Percentiles rank a stretch among this genome's conserved stretches.
phyloP scores from a whole-genome alignment of 2,888 invertebrate species.

The Myathropa florea region DNA sequence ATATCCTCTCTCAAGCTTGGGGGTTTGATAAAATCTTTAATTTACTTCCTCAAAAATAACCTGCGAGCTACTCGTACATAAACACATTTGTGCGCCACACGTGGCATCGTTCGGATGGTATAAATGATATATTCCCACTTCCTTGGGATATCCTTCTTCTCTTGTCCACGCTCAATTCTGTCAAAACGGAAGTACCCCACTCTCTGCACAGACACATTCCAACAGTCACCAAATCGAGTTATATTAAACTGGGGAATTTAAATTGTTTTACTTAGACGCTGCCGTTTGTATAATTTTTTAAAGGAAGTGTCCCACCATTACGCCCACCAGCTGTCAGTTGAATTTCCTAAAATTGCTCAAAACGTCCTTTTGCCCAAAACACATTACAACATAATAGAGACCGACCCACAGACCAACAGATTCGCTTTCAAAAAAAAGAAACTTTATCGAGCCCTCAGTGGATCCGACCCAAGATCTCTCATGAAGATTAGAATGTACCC shows the following conservation, averaged over 20 bases:
- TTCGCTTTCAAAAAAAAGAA: background rate
- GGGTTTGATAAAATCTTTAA: background rate
- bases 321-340: background rate
- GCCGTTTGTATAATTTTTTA: background rate
- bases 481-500: background rate
- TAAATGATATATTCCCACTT: background rate
- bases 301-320: background rate
- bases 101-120: background rate
- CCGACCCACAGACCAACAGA: background rate
- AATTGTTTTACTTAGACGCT: background rate
- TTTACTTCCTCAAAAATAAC: background rate
- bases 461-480: conserved; percentile 10
- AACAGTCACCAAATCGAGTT: background rate
- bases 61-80: background rate
- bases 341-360: background rate
- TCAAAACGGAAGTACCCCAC: background rate
- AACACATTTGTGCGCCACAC: background rate
- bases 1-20: too few species aligned
- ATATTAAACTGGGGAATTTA: background rate
- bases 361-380: background rate
- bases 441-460: background rate
- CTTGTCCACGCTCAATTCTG: background rate
- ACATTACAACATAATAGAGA: conserved; percentile 7
- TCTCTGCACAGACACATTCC: background rate
- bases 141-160: background rate